Evolutionary conservation across 2,888 invertebrate species (phyloP).

Genomic region (Clunio marinus): DNA sequence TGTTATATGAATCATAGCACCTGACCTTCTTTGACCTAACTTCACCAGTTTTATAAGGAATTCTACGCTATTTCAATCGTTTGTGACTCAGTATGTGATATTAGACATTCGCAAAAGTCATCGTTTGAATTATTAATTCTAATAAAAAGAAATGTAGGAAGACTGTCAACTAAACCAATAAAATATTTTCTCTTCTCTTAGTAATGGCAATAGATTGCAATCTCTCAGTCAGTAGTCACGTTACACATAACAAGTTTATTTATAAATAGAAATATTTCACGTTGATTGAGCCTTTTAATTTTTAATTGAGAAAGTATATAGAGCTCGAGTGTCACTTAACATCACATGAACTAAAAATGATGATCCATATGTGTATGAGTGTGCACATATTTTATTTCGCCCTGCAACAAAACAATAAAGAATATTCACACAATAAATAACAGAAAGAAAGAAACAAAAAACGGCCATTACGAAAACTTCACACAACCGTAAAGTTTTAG

Average conservation of each 20-base stretch:
- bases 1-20: neutral
- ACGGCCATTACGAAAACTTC: constrained; percentile 18
- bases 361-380: too few relatives aligned
- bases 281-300: too few relatives aligned
- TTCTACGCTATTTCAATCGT: too few relatives aligned
- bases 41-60: too few relatives aligned
- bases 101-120: neutral
- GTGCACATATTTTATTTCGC: neutral
- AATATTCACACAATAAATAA: constrained; percentile 26
- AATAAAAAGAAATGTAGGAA: neutral
- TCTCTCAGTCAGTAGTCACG: constrained; percentile 1
- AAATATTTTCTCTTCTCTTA: neutral
- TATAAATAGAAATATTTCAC: too few relatives aligned
- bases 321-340: neutral
- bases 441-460: neutral
- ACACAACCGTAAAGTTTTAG: neutral
- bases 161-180: neutral
- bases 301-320: neutral
- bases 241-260: neutral
- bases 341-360: neutral
- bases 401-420: constrained; percentile 13
- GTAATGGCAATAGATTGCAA: neutral
- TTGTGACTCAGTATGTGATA: too few relatives aligned
- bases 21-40: constrained; percentile 5
- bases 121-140: neutral